Evolutionary conservation across 2,113 vertebrate genomes (phyloP), one percentile per base, ranked within the genome.

Genomic region (Hiodon alosoides): DNA sequence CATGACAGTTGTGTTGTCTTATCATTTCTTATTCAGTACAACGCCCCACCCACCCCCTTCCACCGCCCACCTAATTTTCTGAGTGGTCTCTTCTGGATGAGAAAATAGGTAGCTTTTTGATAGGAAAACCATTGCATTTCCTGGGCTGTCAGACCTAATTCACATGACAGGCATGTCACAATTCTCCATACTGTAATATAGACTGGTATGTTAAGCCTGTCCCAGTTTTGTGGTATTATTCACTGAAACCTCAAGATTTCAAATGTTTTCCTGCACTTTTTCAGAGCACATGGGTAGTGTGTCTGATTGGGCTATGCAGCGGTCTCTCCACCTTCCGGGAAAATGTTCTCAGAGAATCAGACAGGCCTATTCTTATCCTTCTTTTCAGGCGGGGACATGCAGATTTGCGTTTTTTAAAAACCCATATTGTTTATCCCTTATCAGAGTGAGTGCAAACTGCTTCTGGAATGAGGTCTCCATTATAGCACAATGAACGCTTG

Each of bases 401-500:
- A 71, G 69, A 71, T 71, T 71, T 54, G 59, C 69, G 58, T 71
- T 71, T 71, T 31, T 31, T 31, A 31, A 31, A 31, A 31, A 71
- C 69, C 59, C 54, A 48, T 31, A 71, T 71, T 71, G 69, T 71
- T 71, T 71, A 71, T 52, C 17, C 54, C 69, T 47, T 46, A 47
- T 52, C 54, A 59, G 69, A 71, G 46, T 58, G 69, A 71, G 54
- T 59, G 69, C 59, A 55, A 31, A 71, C 59, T 54, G 69, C 55
- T 60, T 58, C 46, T 58, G 10, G 69, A 71, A 71, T 59, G 69
- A 71, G 69, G 69, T 58, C 57, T 71, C 69, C 69, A 71, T 71
- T 71, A 71, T 71, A 71, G 58, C 47, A 71, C 55, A 58, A 55
- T 59, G 13, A 59, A 59, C 52, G 51, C 53, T 55, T 48, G 69